Conservation (phyloP, 2,113 vertebrate genomes). For the Lampris megalopsis region DNA sequence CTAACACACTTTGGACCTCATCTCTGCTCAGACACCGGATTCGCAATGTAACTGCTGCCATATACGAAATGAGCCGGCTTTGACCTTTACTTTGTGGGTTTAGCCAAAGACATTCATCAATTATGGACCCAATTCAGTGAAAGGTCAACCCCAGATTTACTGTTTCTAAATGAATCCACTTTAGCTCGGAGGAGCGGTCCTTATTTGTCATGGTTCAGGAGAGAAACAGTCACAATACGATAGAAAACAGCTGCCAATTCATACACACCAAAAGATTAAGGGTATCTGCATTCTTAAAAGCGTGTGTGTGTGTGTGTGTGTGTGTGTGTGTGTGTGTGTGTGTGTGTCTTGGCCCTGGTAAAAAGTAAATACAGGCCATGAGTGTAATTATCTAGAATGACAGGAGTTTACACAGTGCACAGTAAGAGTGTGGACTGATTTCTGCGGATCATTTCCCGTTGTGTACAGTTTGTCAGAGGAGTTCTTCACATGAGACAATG, state of each 20-base stretch:
- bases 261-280: constrained; percentile 6
- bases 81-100: not conserved
- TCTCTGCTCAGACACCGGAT: no score
- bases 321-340: constrained; percentile 12
- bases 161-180: constrained; percentile 13
- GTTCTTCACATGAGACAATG: not conserved
- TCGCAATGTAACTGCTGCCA: no score
- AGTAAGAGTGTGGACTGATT: constrained; percentile 27
- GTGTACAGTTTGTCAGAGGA: not conserved
- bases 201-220: constrained; percentile 51
- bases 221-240: constrained; percentile 49
- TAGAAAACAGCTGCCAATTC: constrained; percentile 59
- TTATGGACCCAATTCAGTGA: not conserved
- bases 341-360: constrained; percentile 23
- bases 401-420: not conserved
- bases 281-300: constrained; percentile 4
- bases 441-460: constrained; percentile 8
- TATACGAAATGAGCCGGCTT: not conserved
- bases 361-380: constrained; percentile 29
- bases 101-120: not conserved
- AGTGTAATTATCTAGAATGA: constrained; percentile 5
- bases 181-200: constrained; percentile 13
- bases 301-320: constrained; percentile 9
- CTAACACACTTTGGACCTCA: no score
- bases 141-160: constrained; percentile 12